Evolutionary conservation across 2,888 invertebrate genomes (phyloP).

Genomic region (Spilosoma lubricipeda): DNA sequence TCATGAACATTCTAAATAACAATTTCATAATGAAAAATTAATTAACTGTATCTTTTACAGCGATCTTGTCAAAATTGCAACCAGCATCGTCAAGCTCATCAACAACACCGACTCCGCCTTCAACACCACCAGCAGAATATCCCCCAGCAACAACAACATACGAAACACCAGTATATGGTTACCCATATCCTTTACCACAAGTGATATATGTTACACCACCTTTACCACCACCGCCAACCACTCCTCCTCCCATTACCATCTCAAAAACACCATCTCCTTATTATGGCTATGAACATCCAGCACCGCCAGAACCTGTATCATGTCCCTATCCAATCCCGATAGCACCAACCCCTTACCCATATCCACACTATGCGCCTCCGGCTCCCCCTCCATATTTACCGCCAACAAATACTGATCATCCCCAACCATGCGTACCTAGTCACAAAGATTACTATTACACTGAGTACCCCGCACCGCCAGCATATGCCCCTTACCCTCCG

Average conservation of each 20-base stretch:
- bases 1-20: too few species aligned
- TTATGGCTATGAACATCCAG: conserved; percentile 30
- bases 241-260: conserved; percentile 44
- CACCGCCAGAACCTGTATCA: conserved; percentile 24
- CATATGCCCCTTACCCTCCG: conserved; percentile 21
- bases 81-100: conserved; percentile 47
- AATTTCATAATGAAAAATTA: too few species aligned
- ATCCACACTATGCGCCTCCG: conserved; percentile 15
- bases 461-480: conserved; percentile 42
- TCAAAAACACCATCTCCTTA: conserved; percentile 25
- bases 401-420: conserved; percentile 2
- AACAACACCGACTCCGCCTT: conserved; percentile 36
- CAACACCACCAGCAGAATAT: conserved; percentile 48
- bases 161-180: conserved; percentile 54
- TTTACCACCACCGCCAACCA: conserved; percentile 40
- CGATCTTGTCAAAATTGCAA: conserved; percentile 53
- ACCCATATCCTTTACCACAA: conserved; percentile 56
- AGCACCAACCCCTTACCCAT: conserved; percentile 19
- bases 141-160: conserved; percentile 45
- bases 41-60: conserved; percentile 33
- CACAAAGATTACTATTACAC: conserved; percentile 36
- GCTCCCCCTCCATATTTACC: conserved; percentile 5
- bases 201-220: conserved; percentile 61
- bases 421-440: neutral
- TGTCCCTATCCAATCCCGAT: conserved; percentile 29